Evolutionary conservation across 2,797 vertebrate genomes (phyloP), one percentile per base, ranked within the genome.

Genomic region (Nasua narica): DNA sequence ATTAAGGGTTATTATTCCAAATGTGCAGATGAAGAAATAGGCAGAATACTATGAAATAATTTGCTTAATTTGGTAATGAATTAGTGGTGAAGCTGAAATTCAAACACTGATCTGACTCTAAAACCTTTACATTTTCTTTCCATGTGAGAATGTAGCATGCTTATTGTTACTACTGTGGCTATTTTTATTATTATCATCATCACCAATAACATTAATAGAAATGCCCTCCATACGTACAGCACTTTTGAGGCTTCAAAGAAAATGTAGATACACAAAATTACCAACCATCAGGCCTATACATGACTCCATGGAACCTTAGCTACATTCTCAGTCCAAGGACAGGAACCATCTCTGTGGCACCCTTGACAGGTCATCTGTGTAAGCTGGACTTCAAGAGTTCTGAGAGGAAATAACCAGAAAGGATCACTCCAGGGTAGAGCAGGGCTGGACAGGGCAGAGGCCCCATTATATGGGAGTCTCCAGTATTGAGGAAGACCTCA

Each of bases 1-100:
- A 81, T 14, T 70, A 94, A 92, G 35, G 32, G 23, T 67, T 94
- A 95, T 48, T 85, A 96, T 87, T 32, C 32, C 77, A 35, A 90
- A 96, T n/a, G 56, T 88, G 7, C 12, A 18, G 72, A 52, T 52
- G 32, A 77, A 77, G 18, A 77, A 50, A 83, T n/a, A 35, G 21
- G 77, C 4, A 13, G 76, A 35, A 27, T 32, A 37, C 78, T 52
- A 16, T 32, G 5, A 87, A 78, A 77, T 72, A 40, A 87, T 35
- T 79, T 87, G 9, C 43, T 86, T 89, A 69, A 81, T 69, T 77
- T 83, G n/a, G 21, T 69, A 78, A 77, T 76, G 76, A 82, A 76
- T 70, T 87, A 56, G 25, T 65, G 32, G 52, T 74, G 54, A 84
- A 78, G 23, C 48, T 69, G 7, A 5, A 27, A 95, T 87, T 90